These are phyloP conservation scores for Forbesichthys agassizii DNA, from an alignment of 2,113 vertebrate genomes.

Conservation along the genomic window DNA sequence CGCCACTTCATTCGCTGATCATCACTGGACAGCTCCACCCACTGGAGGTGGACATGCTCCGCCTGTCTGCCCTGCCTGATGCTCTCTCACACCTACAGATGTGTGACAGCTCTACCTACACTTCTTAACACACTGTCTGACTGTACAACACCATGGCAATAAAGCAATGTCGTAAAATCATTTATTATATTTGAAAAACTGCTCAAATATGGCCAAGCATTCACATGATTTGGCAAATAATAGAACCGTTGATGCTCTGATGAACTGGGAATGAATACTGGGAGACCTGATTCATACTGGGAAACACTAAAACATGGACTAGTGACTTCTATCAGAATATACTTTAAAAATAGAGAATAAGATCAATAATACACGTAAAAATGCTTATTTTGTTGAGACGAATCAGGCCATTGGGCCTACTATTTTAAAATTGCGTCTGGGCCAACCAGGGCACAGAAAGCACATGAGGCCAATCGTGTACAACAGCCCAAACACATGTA, in stretches of 20 bases:
- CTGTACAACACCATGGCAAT: conserved; percentile 2
- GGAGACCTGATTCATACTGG: too few species aligned
- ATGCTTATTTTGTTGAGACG: too few species aligned
- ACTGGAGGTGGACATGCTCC: conserved; percentile 91
- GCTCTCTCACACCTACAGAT: conserved; percentile 58
- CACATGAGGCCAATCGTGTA: too few species aligned
- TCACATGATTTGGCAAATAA: conserved; percentile 60
- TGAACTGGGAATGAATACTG: neutral
- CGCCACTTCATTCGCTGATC: conserved; percentile 89
- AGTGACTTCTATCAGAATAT: too few species aligned
- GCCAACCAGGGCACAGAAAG: too few species aligned
- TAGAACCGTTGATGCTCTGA: conserved; percentile 5
- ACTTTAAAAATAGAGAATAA: too few species aligned
- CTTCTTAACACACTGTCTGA: conserved; percentile 48
- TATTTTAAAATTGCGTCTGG: too few species aligned
- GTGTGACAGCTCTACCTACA: conserved; percentile 73
- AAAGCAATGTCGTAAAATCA: conserved; percentile 33
- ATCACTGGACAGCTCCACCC: conserved; percentile 89
- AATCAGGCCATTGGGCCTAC: too few species aligned
- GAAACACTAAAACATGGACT: too few species aligned
- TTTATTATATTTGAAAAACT: conserved; percentile 71
- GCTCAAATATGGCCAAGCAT: conserved; percentile 24
- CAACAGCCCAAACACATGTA: too few species aligned
- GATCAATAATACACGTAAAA: too few species aligned
- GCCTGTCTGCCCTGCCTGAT: conserved; percentile 77